These are phyloP conservation scores for Anguilla rostrata DNA, from an alignment of 2,113 vertebrate species.

Conservation along the genomic window DNA sequence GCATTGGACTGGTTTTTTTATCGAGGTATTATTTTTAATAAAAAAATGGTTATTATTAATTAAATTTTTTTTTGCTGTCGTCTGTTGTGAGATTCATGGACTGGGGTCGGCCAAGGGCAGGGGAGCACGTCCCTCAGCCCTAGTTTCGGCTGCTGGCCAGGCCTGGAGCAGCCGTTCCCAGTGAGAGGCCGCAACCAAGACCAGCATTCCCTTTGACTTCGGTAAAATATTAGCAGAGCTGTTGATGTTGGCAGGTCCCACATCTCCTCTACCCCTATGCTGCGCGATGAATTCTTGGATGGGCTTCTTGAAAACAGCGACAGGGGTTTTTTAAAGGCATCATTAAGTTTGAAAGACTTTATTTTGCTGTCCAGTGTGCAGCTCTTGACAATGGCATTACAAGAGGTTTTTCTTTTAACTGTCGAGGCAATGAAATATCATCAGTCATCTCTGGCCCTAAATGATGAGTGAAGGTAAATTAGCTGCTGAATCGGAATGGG, in stretches of 20 bases:
- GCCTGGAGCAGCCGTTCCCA: slow-evolving; percentile 25
- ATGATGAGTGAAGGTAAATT: not conserved
- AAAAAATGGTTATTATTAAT: no score
- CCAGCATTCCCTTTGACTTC: slow-evolving; percentile 7
- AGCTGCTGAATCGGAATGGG: not conserved
- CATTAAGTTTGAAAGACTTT: not conserved
- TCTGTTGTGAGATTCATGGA: slow-evolving; percentile 43
- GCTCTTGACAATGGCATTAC: not conserved
- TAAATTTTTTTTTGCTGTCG: not conserved
- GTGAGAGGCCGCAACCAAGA: slow-evolving; percentile 10
- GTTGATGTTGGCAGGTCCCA: slow-evolving; percentile 31
- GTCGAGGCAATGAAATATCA: not conserved
- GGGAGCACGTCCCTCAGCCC: slow-evolving; percentile 38
- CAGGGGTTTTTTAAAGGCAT: slow-evolving; percentile 23
- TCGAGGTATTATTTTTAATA: no score
- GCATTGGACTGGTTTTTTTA: slow-evolving; percentile 8
- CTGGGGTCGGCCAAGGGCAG: slow-evolving; percentile 57
- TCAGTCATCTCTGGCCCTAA: not conserved
- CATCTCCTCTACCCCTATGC: slow-evolving; percentile 16
- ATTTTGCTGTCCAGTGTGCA: slow-evolving; percentile 35
- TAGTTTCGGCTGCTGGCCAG: slow-evolving; percentile 15
- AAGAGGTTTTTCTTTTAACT: not conserved
- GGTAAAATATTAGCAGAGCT: slow-evolving; percentile 27
- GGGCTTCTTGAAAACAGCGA: slow-evolving; percentile 30
- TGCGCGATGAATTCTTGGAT: slow-evolving; percentile 26